Evolutionary conservation across 2,113 vertebrate genomes (phyloP).

Genomic region (rat (Rattus norvegicus)): DNA sequence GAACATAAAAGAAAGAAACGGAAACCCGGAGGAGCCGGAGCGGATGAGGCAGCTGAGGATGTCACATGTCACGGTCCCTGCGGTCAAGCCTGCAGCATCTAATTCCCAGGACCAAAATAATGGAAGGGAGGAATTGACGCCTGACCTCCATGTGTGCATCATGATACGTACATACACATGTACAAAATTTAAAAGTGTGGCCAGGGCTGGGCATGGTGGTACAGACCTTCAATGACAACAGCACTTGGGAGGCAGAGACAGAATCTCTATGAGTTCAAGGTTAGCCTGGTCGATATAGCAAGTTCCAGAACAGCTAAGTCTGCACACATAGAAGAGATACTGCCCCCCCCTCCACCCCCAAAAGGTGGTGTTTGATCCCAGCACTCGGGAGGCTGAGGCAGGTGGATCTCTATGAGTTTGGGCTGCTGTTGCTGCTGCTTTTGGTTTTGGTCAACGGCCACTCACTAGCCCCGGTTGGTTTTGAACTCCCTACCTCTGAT

Average conservation of each 20-base stretch:
- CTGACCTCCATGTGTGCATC: neutral
- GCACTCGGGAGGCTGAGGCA: neutral
- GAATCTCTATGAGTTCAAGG: neutral
- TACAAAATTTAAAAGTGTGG: neutral
- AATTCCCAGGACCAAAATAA: neutral
- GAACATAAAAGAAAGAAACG: neutral
- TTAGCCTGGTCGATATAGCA: neutral
- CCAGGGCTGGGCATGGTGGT: neutral
- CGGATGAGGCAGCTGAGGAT: neutral
- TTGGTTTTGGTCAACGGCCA: neutral
- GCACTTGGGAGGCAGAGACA: neutral
- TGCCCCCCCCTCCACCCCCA: too few species aligned
- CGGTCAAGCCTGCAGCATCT: neutral
- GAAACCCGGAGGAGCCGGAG: too few species aligned
- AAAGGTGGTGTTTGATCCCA: too few species aligned
- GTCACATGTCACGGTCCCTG: neutral
- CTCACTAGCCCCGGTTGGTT: neutral
- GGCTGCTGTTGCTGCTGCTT: neutral
- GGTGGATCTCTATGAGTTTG: neutral
- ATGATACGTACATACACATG: neutral
- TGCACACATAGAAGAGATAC: neutral
- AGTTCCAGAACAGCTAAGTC: neutral
- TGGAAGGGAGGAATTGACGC: neutral
- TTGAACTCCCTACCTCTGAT: neutral
- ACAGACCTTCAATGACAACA: neutral